These are phyloP conservation scores for Hirtodrosophila histrioides DNA, from an alignment of 2,888 invertebrate species.

Conservation along the genomic window DNA sequence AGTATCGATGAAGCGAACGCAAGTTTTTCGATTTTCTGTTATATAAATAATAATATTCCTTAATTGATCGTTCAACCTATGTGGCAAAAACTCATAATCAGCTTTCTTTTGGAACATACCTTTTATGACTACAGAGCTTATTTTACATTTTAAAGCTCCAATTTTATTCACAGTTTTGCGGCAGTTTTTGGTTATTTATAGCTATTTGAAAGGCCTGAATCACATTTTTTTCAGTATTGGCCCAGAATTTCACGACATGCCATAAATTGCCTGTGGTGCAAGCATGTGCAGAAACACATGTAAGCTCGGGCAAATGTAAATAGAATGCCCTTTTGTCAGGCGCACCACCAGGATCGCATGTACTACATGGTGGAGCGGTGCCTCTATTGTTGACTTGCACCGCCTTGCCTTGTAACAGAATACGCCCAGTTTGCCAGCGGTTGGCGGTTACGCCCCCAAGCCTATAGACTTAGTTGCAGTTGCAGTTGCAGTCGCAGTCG, in stretches of 20 bases:
- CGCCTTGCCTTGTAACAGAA: conserved; percentile 48
- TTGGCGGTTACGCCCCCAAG: conserved; percentile 65
- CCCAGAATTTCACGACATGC: conserved; percentile 30
- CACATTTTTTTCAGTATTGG: conserved; percentile 16
- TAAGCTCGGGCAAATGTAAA: conserved; percentile 49
- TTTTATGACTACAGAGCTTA: too few species aligned
- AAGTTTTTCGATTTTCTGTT: too few species aligned
- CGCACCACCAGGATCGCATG: conserved; percentile 6
- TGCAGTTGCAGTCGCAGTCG: conserved; percentile 50
- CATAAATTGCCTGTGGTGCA: conserved; percentile 17
- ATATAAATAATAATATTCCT: too few species aligned
- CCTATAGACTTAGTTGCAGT: conserved; percentile 16
- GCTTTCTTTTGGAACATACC: too few species aligned
- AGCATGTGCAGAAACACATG: conserved; percentile 56
- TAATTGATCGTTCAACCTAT: too few species aligned
- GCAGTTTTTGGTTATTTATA: conserved; percentile 28
- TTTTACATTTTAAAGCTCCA: too few species aligned
- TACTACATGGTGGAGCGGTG: conserved; percentile 17
- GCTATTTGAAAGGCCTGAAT: conserved; percentile 23
- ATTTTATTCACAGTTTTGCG: too few species aligned
- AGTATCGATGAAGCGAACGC: too few species aligned
- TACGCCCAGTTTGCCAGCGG: conserved; percentile 69
- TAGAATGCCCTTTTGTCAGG: conserved; percentile 54
- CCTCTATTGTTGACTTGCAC: conserved; percentile 48
- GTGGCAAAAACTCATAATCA: too few species aligned